Base-by-base conservation (phyloP, 2,113 vertebrate genomes). In the Ceyx melanurus region DNA sequence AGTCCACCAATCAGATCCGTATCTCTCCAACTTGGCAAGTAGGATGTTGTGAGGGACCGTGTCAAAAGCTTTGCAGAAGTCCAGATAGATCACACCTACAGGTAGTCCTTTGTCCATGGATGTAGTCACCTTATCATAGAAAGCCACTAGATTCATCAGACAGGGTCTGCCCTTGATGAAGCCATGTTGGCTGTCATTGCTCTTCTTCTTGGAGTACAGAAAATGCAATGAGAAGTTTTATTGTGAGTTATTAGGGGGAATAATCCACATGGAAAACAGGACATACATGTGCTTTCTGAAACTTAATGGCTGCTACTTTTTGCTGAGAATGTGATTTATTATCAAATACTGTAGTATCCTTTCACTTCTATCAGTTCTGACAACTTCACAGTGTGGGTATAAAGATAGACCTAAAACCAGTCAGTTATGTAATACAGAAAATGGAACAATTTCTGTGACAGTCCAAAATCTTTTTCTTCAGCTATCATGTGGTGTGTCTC, bases 401-500 rank as follows among this genome's bases (percentile, higher is more conserved):
- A 95, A 97, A 96, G 95, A 93, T 88, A 87, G 94, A 91, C 89
- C 94, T 94, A 86, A 97, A 96, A 95, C 68, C 6, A 18, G 71
- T 88, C 31, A 75, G 88, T 94, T 97, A 93, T 89, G 91, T 89
- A 97, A 96, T 95, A 92, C 84, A 89, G 95, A 95, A 97, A 96
- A 96, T 82, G 88, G 92, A 97, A 92, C 86, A 94, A 96, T 97
- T 96, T 97, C 93, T 53, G 60, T 84, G 83, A 73, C 88, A 88
- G 93, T 89, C 94, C 96, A 92, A 96, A 97, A 90, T 94, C 86
- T 91, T 95, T 94, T 94, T 88, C 90, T 94, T 96, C 77, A 57
- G 73, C 74, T 65, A 37, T 94, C 89, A 68, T 92, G 68, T 81
- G 29, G 42, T 86, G 35, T 37, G 67, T 67, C 35, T 81, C 78